These are phyloP conservation scores for Leptinotarsa rubiginosa DNA, from an alignment of 2,888 invertebrate genomes.

Conservation along the genomic window DNA sequence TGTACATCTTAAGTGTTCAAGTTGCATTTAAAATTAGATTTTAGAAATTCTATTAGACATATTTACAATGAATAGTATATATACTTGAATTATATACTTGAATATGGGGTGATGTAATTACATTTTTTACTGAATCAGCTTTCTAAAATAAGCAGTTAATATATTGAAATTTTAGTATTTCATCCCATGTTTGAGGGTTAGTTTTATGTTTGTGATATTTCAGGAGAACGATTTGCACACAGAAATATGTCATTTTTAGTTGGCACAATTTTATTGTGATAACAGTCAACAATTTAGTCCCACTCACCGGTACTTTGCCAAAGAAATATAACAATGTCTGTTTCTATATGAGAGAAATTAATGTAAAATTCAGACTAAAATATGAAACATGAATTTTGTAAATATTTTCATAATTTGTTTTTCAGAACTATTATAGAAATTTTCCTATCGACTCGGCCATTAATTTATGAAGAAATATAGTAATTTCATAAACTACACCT, in stretches of 20 bases:
- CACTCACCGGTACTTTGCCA: too few species aligned
- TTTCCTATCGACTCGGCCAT: too few species aligned
- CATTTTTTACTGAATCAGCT: background rate
- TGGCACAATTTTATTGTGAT: background rate
- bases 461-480: too few species aligned
- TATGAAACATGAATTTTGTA: too few species aligned
- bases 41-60: constrained; percentile 4
- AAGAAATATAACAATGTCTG: background rate
- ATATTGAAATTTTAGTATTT: background rate
- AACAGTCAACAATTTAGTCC: too few species aligned
- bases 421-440: too few species aligned
- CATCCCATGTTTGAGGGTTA: constrained; percentile 12
- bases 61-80: background rate
- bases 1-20: constrained; percentile 5
- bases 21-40: constrained; percentile 1
- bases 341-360: background rate
- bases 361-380: too few species aligned
- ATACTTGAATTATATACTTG: constrained; percentile 9
- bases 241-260: background rate
- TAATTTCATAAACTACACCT: too few species aligned
- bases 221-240: background rate
- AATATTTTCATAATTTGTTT: too few species aligned
- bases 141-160: background rate
- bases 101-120: constrained; percentile 8
- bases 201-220: constrained; percentile 4